These are phyloP conservation scores for Furnarius figulus DNA, from an alignment of 2,113 vertebrate genomes.

Conservation along the genomic window DNA sequence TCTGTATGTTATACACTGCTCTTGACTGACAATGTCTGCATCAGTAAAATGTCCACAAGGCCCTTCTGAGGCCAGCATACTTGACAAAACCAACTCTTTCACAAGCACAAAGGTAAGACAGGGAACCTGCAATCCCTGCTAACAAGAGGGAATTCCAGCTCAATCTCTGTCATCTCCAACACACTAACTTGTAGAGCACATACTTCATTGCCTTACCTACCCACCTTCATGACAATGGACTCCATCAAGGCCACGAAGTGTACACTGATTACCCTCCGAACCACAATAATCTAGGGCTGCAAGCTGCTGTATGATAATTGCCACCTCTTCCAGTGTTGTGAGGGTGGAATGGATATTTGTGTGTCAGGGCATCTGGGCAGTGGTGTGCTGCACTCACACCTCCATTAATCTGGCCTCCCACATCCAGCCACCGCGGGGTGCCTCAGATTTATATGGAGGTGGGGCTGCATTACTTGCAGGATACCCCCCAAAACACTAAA, in stretches of 20 bases:
- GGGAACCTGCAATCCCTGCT: neutral
- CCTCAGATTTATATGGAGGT: neutral
- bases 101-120: accelerated
- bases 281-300: neutral
- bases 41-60: neutral
- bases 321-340: neutral
- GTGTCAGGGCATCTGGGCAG: neutral
- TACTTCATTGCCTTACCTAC: neutral
- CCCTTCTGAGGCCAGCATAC: neutral
- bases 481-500: neutral
- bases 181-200: neutral
- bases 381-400: neutral
- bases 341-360: neutral
- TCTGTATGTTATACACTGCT: neutral
- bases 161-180: neutral
- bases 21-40: neutral
- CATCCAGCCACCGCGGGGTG: neutral
- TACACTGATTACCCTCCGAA: neutral
- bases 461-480: neutral
- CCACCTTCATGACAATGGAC: neutral
- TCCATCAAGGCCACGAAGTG: neutral
- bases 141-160: neutral
- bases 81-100: neutral
- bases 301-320: neutral
- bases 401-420: neutral